Conservation (phyloP, 2,888 invertebrate species). For the Tridacna gigas region DNA sequence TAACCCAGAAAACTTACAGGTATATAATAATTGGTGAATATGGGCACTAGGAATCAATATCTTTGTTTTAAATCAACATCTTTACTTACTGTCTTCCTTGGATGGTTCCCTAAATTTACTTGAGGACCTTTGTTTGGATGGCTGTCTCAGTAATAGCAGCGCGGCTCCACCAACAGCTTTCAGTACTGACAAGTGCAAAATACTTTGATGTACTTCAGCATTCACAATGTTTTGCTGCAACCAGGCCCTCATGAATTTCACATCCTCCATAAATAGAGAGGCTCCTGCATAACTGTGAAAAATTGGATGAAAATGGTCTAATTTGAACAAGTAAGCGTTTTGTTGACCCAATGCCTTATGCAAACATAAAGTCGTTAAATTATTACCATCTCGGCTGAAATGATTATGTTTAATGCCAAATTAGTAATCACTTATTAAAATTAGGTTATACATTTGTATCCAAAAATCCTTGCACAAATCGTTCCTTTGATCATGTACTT, state of each 20-base stretch:
- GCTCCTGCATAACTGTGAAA: slow-evolving; percentile 81
- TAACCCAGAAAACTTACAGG: too few species aligned
- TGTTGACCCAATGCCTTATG: too few species aligned
- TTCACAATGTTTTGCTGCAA: slow-evolving; percentile 72
- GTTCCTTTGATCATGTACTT: too few species aligned
- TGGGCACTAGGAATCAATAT: not conserved
- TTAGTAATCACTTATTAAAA: too few species aligned
- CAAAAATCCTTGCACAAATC: too few species aligned
- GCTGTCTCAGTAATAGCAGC: slow-evolving; percentile 80
- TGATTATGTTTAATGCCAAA: too few species aligned
- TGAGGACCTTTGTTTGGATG: slow-evolving; percentile 66
- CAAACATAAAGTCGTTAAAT: too few species aligned
- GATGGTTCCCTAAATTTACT: slow-evolving; percentile 58
- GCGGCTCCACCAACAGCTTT: slow-evolving; percentile 79
- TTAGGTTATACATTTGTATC: too few species aligned
- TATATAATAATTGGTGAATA: too few species aligned
- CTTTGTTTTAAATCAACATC: not conserved
- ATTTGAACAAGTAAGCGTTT: too few species aligned
- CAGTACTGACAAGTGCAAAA: slow-evolving; percentile 80
- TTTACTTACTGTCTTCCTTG: slow-evolving; percentile 33
- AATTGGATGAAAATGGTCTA: not conserved
- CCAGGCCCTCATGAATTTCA: slow-evolving; percentile 76
- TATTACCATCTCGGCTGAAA: too few species aligned
- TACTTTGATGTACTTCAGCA: slow-evolving; percentile 76
- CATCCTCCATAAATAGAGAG: slow-evolving; percentile 81